Conservation (phyloP, 2,797 vertebrate species). For the Morus bassanus region DNA sequence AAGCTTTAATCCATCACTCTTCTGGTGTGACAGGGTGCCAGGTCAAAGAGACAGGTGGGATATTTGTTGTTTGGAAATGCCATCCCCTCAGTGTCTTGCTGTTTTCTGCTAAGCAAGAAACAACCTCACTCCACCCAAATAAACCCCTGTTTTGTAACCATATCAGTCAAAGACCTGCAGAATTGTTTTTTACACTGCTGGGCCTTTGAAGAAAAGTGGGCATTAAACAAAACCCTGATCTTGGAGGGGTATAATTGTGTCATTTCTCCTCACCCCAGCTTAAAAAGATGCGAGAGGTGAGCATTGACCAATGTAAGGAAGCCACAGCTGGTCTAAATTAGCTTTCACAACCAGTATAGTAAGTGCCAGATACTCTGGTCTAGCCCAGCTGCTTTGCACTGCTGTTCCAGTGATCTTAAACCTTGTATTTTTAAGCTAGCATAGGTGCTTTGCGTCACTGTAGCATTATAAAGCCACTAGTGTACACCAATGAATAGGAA, state of each 20-base stretch:
- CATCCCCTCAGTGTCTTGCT: not conserved
- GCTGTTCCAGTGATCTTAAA: not conserved
- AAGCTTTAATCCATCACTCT: constrained; percentile 7
- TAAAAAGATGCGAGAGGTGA: not conserved
- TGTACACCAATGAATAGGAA: not conserved
- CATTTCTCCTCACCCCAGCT: not conserved
- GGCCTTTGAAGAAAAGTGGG: not conserved
- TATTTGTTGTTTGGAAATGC: not conserved
- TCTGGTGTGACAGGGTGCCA: not conserved
- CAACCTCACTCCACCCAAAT: not conserved
- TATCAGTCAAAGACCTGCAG: not conserved
- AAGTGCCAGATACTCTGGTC: not conserved
- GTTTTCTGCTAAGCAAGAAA: not conserved
- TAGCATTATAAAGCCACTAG: not conserved
- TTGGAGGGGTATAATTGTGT: not conserved
- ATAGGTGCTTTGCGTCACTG: accelerated
- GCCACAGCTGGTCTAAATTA: not conserved
- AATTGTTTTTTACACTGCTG: not conserved
- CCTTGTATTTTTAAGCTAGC: not conserved
- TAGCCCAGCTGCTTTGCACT: not conserved
- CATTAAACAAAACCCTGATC: not conserved
- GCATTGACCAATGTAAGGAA: not conserved
- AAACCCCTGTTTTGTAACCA: accelerated
- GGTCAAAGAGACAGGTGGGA: constrained; percentile 2
- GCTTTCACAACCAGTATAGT: not conserved